These are phyloP conservation scores for Gonioctena quinquepunctata DNA, from an alignment of 1,140 invertebrate species.

Conservation along the genomic window DNA sequence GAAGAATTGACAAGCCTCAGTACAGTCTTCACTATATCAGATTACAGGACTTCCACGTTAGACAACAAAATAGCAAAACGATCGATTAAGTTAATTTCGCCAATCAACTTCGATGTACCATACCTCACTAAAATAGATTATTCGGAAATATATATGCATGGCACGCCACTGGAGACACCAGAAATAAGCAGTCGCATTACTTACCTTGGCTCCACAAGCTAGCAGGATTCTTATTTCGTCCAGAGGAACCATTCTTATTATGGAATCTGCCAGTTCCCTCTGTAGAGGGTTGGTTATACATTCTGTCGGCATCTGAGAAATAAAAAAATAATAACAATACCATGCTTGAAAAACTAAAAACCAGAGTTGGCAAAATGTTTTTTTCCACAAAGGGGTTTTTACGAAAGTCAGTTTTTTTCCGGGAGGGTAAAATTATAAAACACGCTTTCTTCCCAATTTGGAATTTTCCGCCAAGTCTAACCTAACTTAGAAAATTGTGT, in stretches of 20 bases:
- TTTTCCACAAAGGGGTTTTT: not conserved
- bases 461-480: not conserved
- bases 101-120: no score
- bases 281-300: conserved; percentile 77
- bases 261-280: conserved; percentile 85
- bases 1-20: no score
- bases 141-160: no score
- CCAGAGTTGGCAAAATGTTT: not conserved
- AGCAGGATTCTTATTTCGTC: conserved; percentile 85
- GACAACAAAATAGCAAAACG: no score
- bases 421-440: not conserved
- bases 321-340: not conserved
- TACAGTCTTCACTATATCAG: no score
- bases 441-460: not conserved
- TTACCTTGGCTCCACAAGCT: conserved; percentile 82
- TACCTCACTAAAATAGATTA: no score
- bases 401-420: not conserved
- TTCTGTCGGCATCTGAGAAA: conserved; percentile 67
- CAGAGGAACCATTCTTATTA: conserved; percentile 82
- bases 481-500: no score
- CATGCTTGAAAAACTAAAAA: not conserved
- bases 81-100: no score
- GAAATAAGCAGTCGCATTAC: conserved; percentile 40
- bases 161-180: not conserved
- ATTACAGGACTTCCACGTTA: no score